phyloP scores from a whole-genome alignment of 2,113 vertebrate species.

The Ardeotis arabs region DNA sequence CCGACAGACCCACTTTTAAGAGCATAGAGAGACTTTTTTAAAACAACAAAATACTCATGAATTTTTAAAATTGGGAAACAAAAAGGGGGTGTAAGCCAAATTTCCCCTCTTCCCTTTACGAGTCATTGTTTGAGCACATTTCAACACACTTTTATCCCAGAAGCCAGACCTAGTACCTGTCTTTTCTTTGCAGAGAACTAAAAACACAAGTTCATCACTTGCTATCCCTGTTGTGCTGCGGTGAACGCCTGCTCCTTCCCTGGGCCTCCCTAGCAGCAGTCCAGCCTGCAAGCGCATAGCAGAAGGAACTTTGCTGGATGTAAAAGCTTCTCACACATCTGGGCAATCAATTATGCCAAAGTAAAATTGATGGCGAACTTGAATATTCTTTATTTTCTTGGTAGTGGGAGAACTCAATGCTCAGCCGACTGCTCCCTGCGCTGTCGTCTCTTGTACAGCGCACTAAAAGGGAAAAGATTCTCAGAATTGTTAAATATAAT shows the following conservation, averaged over 20 bases:
- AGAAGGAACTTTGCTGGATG: not conserved
- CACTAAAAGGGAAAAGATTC: not conserved
- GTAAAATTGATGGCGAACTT: not conserved
- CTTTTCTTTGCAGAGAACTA: not conserved
- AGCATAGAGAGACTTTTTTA: not conserved
- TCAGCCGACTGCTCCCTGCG: not conserved
- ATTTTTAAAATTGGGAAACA: not conserved
- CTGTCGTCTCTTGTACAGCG: rapidly evolving
- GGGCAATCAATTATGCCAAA: constrained; percentile 27
- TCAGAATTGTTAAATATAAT: constrained; percentile 42
- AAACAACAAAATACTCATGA: constrained; percentile 6
- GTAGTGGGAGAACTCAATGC: not conserved
- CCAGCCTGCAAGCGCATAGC: not conserved
- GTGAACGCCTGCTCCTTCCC: not conserved
- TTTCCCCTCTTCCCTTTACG: not conserved
- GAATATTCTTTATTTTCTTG: not conserved
- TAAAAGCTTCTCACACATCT: constrained; percentile 22
- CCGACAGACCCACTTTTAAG: not conserved
- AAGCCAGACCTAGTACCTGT: not conserved
- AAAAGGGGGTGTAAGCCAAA: constrained; percentile 1
- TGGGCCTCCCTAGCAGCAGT: not conserved
- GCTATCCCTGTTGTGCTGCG: not conserved
- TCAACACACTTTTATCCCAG: not conserved
- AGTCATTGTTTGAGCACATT: not conserved
- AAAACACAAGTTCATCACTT: not conserved